phyloP scores from a whole-genome alignment of 2,797 vertebrate genomes.

The Tympanoctomys barrerae region DNA sequence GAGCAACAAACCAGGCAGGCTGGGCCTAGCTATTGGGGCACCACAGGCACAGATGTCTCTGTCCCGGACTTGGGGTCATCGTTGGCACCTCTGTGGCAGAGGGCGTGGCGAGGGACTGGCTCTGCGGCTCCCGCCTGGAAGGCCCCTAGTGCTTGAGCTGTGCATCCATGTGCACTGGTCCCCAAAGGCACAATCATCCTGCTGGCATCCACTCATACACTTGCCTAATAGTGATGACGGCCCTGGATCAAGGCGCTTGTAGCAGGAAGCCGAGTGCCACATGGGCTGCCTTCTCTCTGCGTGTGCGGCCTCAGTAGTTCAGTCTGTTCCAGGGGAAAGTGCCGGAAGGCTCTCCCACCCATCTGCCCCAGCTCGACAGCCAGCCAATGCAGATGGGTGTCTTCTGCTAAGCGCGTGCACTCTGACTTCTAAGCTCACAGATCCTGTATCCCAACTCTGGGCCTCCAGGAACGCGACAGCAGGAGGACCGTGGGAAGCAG shows the following conservation, averaged over 20 bases:
- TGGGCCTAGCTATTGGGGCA: fast-evolving
- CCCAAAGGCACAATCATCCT: background rate
- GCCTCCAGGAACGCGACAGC: background rate
- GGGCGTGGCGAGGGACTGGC: too few species aligned
- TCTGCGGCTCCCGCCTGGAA: background rate
- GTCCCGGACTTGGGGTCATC: background rate
- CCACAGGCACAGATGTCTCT: fast-evolving
- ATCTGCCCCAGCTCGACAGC: background rate
- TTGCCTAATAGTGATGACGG: background rate
- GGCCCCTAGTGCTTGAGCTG: background rate
- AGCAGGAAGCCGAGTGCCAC: background rate
- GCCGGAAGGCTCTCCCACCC: background rate
- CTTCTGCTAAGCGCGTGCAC: background rate
- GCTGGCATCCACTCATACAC: background rate
- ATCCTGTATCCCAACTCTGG: fast-evolving
- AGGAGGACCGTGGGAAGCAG: background rate
- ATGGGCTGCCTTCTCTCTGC: fast-evolving
- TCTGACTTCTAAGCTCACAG: background rate
- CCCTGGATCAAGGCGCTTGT: background rate
- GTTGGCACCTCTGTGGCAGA: background rate
- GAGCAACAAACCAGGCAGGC: background rate
- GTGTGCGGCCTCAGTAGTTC: background rate
- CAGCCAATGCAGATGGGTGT: fast-evolving
- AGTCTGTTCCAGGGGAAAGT: background rate
- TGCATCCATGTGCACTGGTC: background rate